Percentiles rank a stretch among this genome's conserved stretches.
These are phyloP conservation scores for Rhinatrema bivittatum DNA, from an alignment of 2,797 vertebrate species.

Conservation along the genomic window DNA sequence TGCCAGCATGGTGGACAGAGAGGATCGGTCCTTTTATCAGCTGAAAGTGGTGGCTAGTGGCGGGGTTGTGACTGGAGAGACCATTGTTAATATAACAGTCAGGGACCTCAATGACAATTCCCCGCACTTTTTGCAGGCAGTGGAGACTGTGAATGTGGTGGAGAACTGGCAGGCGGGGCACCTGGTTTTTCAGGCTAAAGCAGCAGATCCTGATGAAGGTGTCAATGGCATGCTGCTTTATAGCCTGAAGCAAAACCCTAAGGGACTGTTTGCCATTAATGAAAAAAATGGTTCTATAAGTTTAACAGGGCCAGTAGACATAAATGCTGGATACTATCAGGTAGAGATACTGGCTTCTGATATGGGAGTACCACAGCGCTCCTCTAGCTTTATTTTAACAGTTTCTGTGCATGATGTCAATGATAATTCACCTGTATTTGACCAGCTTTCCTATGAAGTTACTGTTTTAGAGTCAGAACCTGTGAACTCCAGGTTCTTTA, in stretches of 20 bases:
- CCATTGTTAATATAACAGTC: constrained; percentile 86
- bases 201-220: constrained; percentile 85
- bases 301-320: constrained; percentile 74
- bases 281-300: constrained; percentile 81
- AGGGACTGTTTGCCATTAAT: constrained; percentile 76
- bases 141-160: constrained; percentile 87
- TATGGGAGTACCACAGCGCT: constrained; percentile 79
- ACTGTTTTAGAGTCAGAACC: constrained; percentile 84
- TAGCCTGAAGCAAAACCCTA: constrained; percentile 85
- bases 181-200: constrained; percentile 86
- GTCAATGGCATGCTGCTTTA: constrained; percentile 81
- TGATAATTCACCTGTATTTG: constrained; percentile 87
- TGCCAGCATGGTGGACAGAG: constrained; percentile 78
- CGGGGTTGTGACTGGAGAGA: constrained; percentile 81
- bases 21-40: constrained; percentile 87
- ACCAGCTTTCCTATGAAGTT: constrained; percentile 93
- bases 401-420: constrained; percentile 93
- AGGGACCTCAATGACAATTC: constrained; percentile 95
- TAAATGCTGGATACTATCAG: constrained; percentile 83
- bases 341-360: constrained; percentile 84
- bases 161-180: constrained; percentile 94
- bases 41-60: constrained; percentile 86
- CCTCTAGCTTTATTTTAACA: constrained; percentile 78
- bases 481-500: constrained; percentile 93
- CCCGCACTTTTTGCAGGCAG: constrained; percentile 76